These are phyloP conservation scores for Gymnobelideus leadbeateri DNA, from an alignment of 2,113 vertebrate genomes.

Conservation along the genomic window DNA sequence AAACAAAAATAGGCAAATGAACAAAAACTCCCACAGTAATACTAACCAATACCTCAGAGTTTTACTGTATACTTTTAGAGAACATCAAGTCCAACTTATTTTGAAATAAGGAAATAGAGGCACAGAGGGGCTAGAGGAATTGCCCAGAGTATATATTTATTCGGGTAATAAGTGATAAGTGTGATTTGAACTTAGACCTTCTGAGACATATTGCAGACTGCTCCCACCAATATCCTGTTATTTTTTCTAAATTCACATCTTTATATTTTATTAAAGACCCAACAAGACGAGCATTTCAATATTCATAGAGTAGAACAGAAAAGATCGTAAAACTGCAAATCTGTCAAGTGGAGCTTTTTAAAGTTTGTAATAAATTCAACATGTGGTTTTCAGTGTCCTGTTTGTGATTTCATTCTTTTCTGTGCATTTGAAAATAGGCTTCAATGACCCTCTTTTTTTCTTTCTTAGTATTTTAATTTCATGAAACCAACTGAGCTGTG, in stretches of 20 bases:
- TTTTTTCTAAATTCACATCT: not conserved
- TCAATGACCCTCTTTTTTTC: not conserved
- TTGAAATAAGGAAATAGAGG: not conserved
- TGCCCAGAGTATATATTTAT: not conserved
- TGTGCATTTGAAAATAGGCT: not conserved
- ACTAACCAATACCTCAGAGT: not conserved
- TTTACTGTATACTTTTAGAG: not conserved
- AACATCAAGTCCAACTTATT: not conserved
- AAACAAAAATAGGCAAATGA: not conserved
- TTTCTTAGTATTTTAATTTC: not conserved
- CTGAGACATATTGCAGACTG: not conserved
- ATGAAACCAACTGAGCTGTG: not conserved
- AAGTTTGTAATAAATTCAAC: not conserved
- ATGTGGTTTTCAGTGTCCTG: not conserved
- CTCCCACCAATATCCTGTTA: not conserved
- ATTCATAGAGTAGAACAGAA: not conserved
- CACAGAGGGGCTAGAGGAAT: not conserved
- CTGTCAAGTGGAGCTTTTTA: not conserved
- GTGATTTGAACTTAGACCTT: not conserved
- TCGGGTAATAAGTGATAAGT: not conserved
- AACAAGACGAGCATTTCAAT: not conserved
- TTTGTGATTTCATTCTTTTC: not conserved
- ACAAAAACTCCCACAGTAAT: no score
- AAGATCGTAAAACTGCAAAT: not conserved
- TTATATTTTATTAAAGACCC: not conserved